Evolutionary conservation across 2,888 invertebrate genomes (phyloP).

Genomic region (Parochlus steinenii): DNA sequence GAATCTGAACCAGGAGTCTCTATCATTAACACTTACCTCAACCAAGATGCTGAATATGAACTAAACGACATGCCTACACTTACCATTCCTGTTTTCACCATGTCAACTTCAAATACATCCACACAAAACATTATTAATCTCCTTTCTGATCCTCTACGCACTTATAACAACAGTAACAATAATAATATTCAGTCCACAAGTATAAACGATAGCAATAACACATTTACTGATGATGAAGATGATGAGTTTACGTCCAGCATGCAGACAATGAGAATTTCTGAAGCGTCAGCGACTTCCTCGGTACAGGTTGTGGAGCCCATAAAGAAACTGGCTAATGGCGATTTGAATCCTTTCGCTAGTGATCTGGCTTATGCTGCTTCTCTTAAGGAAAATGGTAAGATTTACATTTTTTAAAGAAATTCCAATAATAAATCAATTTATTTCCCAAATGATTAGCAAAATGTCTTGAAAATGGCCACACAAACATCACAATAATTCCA

Average conservation of each 20-base stretch:
- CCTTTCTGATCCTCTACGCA: slow-evolving; percentile 25
- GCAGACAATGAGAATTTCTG: too few species aligned
- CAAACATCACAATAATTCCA: too few species aligned
- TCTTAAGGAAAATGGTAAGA: too few species aligned
- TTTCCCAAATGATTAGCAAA: neutral
- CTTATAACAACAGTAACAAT: neutral
- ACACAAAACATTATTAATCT: slow-evolving; percentile 28
- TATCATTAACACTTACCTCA: neutral
- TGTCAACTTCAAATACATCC: slow-evolving; percentile 26
- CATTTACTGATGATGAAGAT: neutral
- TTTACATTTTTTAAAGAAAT: slow-evolving; percentile 4
- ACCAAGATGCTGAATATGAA: neutral
- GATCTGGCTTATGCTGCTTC: too few species aligned
- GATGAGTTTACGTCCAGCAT: too few species aligned
- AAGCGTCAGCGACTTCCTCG: neutral
- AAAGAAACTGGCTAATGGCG: too few species aligned
- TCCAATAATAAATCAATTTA: slow-evolving; percentile 2
- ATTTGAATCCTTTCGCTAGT: too few species aligned
- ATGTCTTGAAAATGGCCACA: slow-evolving; percentile 4
- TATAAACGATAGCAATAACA: too few species aligned
- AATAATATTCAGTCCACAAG: neutral
- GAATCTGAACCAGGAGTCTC: neutral
- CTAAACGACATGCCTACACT: slow-evolving; percentile 1
- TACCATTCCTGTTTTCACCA: slow-evolving; percentile 3
- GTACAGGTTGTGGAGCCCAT: neutral